Evolutionary conservation across 1,140 invertebrate genomes (phyloP).

Genomic region (Planococcus citri): DNA sequence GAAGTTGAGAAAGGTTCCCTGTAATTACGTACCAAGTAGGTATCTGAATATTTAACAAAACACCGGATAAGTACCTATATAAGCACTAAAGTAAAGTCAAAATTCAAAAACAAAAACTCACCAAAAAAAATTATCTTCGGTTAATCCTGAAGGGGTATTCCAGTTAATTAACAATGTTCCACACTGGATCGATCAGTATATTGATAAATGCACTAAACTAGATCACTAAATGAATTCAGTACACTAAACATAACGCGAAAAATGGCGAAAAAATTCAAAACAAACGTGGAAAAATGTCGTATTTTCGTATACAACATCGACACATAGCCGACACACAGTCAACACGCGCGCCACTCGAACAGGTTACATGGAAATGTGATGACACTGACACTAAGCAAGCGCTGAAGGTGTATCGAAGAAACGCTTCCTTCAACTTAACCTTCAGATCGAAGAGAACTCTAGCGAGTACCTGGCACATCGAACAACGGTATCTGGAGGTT

Average conservation of each 20-base stretch:
- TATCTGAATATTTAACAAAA: too few species aligned
- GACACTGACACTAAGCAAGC: slow-evolving; percentile 12
- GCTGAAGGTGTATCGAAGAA: not conserved
- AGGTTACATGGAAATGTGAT: slow-evolving; percentile 11
- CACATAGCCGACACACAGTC: not conserved
- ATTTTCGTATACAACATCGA: not conserved
- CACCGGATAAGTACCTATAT: too few species aligned
- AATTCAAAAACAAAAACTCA: too few species aligned
- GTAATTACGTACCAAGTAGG: too few species aligned
- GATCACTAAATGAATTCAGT: not conserved
- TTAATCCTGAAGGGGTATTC: too few species aligned
- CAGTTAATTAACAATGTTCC: too few species aligned
- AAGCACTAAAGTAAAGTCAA: too few species aligned
- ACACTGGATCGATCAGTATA: too few species aligned
- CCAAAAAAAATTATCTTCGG: too few species aligned
- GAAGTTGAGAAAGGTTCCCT: too few species aligned
- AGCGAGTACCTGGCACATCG: slow-evolving; percentile 1
- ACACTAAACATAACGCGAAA: not conserved
- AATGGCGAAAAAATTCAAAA: not conserved
- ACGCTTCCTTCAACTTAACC: slow-evolving; percentile 19
- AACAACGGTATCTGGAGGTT: slow-evolving; percentile 15
- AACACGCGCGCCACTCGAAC: not conserved
- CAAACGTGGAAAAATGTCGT: not conserved
- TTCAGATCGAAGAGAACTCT: slow-evolving; percentile 12
- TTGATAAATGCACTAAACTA: too few species aligned